Evolutionary conservation across 2,113 vertebrate genomes (phyloP).

Genomic region (Lynx canadensis): DNA sequence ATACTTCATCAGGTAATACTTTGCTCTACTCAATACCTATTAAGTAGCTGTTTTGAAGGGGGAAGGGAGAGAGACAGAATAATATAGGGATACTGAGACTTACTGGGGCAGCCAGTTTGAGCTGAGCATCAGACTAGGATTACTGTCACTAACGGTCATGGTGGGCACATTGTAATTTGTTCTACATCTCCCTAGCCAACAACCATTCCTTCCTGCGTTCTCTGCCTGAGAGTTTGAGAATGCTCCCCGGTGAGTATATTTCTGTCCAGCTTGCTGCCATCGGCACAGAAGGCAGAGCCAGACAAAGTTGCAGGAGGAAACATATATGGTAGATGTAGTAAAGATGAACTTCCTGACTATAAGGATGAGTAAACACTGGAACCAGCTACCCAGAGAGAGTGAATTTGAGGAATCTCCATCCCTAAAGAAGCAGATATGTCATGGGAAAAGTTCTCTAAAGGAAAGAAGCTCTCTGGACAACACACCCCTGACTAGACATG

Average conservation of each 20-base stretch:
- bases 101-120: background rate
- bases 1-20: background rate
- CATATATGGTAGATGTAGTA: background rate
- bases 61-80: background rate
- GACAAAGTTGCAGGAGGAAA: background rate
- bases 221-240: background rate
- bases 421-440: background rate
- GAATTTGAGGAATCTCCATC: background rate
- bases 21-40: background rate
- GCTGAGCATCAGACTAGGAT: background rate
- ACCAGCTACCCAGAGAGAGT: background rate
- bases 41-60: background rate
- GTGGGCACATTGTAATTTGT: background rate
- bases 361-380: background rate
- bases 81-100: background rate
- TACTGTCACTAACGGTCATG: background rate
- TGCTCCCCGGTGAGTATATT: background rate
- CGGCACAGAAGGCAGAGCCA: background rate
- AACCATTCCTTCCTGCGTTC: background rate
- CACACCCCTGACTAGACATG: background rate
- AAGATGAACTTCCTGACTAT: background rate
- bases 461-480: background rate
- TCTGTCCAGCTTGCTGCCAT: background rate
- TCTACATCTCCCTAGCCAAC: background rate
- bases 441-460: background rate